Conservation (phyloP, 2,888 invertebrate genomes). For the Ichneumoninae sp. region DNA sequence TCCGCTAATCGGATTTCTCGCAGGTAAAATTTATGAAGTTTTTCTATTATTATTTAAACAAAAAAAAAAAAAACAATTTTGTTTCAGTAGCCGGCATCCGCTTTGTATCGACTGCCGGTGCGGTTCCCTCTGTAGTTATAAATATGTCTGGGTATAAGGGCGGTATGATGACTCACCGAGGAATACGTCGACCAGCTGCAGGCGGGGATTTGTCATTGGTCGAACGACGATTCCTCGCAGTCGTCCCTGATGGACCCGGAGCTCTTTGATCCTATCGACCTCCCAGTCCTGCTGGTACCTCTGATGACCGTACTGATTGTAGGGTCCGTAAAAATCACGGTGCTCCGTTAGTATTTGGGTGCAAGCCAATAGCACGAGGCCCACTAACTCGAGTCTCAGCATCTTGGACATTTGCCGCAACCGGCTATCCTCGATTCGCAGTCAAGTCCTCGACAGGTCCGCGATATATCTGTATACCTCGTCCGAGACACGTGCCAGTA, state of each 20-base stretch:
- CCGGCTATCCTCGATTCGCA: slow-evolving; percentile 22
- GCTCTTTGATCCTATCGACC: slow-evolving; percentile 85
- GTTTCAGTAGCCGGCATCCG: background rate
- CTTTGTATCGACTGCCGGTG: background rate
- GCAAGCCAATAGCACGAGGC: slow-evolving; percentile 79
- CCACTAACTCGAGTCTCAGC: slow-evolving; percentile 79
- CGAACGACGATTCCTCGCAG: slow-evolving; percentile 89
- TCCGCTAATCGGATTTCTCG: background rate
- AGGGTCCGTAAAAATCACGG: slow-evolving; percentile 75
- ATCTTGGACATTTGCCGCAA: slow-evolving; percentile 74
- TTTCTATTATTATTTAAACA: background rate
- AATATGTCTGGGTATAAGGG: slow-evolving; percentile 7
- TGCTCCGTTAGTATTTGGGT: slow-evolving; percentile 81
- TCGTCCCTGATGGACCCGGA: slow-evolving; percentile 89
- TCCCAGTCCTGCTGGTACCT: slow-evolving; percentile 72
- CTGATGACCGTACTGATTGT: slow-evolving; percentile 74
- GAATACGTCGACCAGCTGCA: slow-evolving; percentile 90
- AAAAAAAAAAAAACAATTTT: background rate
- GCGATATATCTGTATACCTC: background rate
- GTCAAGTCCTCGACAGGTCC: slow-evolving; percentile 1
- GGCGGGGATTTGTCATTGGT: slow-evolving; percentile 87
- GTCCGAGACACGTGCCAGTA: slow-evolving; percentile 27
- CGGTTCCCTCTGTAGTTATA: slow-evolving; percentile 31
- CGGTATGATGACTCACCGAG: slow-evolving; percentile 84
- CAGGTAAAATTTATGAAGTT: background rate